phyloP scores from a whole-genome alignment of 2,888 invertebrate genomes.

The Dastarcus helophoroides region DNA sequence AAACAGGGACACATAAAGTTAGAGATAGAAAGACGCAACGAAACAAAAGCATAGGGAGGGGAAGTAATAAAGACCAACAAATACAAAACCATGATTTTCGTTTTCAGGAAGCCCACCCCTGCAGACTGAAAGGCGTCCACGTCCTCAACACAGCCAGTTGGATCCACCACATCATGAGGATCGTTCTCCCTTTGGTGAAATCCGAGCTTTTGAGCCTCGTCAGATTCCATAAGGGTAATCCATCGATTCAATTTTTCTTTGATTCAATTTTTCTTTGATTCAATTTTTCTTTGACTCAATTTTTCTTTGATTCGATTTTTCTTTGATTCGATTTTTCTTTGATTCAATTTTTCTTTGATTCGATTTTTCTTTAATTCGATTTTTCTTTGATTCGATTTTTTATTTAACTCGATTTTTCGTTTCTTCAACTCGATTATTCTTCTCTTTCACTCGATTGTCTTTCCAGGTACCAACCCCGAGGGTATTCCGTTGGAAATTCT shows the following conservation, averaged over 20 bases:
- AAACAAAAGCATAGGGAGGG: too few relatives aligned
- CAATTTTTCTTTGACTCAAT: too few relatives aligned
- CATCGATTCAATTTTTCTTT: constrained; percentile 5
- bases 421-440: constrained; percentile 9
- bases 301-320: too few relatives aligned
- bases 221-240: constrained; percentile 41
- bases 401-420: background rate
- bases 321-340: too few relatives aligned
- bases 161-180: constrained; percentile 56
- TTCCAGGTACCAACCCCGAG: constrained; percentile 28
- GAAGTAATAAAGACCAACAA: too few relatives aligned
- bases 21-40: too few relatives aligned
- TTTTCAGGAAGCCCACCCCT: constrained; percentile 54
- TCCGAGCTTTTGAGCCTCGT: constrained; percentile 49
- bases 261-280: too few relatives aligned
- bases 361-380: too few relatives aligned
- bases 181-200: constrained; percentile 52
- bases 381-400: constrained; percentile 6
- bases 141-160: constrained; percentile 55
- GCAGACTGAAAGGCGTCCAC: constrained; percentile 52
- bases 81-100: too few relatives aligned
- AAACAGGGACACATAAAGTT: too few relatives aligned
- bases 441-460: too few relatives aligned
- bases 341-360: too few relatives aligned
- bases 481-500: constrained; percentile 32